Conservation (phyloP, 2,113 vertebrate species). For the Empidonax alnorum region DNA sequence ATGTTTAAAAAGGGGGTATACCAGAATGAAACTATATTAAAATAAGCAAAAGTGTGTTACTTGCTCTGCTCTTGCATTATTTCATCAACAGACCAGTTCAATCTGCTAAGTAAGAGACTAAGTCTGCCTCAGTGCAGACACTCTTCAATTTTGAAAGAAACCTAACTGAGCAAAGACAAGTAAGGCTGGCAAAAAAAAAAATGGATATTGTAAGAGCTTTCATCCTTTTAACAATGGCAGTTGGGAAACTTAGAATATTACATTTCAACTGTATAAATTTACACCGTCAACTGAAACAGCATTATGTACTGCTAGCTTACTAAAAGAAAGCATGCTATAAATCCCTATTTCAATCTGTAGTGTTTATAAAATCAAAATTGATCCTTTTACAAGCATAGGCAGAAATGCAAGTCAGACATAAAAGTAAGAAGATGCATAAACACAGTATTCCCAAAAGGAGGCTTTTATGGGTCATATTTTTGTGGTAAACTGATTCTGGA, state of each 20-base stretch:
- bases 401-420: not conserved
- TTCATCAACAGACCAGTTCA: not conserved
- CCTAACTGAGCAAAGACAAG: not conserved
- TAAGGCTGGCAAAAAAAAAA: not conserved
- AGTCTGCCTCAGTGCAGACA: not conserved
- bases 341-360: not conserved
- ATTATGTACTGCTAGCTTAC: not conserved
- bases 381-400: not conserved
- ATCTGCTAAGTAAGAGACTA: not conserved
- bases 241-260: not conserved
- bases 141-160: not conserved
- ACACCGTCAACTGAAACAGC: not conserved
- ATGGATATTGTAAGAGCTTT: not conserved
- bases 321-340: not conserved
- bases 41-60: not conserved
- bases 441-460: not conserved
- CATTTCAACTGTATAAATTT: not conserved
- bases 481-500: not conserved
- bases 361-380: not conserved
- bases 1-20: not conserved
- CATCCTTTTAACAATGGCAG: not conserved
- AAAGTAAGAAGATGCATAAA: not conserved
- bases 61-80: not conserved
- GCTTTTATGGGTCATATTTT: not conserved
- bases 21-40: not conserved